Conservation (phyloP, 2,797 vertebrate genomes). For the Gymnoscopelus microlampas region DNA sequence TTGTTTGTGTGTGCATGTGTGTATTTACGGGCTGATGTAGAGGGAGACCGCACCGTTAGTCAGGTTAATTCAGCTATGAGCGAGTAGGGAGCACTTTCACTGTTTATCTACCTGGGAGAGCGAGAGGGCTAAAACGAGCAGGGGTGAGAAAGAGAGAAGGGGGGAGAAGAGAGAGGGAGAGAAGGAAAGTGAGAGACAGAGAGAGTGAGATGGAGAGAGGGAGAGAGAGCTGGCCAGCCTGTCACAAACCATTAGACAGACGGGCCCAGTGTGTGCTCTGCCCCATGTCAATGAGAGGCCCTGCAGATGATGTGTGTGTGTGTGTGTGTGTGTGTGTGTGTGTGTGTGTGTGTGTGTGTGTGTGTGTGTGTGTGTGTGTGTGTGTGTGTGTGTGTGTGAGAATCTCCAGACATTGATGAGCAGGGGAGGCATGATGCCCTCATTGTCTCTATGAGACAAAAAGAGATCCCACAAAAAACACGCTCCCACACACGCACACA, state of each 20-base stretch:
- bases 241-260: conserved; percentile 82
- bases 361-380: conserved; percentile 18
- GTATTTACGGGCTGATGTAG: conserved; percentile 45
- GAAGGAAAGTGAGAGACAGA: conserved; percentile 9
- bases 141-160: not conserved
- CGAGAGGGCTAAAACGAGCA: conserved; percentile 11
- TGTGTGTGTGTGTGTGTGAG: not conserved
- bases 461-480: conserved; percentile 41
- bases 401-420: conserved; percentile 56
- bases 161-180: not conserved
- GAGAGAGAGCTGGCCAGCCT: conserved; percentile 63
- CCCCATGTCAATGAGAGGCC: conserved; percentile 74
- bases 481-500: not conserved
- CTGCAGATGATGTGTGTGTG: conserved; percentile 30
- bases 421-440: conserved; percentile 66
- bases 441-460: conserved; percentile 69
- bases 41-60: conserved; percentile 64
- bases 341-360: conserved; percentile 2
- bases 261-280: conserved; percentile 63
- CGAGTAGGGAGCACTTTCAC: conserved; percentile 70
- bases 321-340: conserved; percentile 22
- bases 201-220: conserved; percentile 10
- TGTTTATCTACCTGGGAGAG: conserved; percentile 80
- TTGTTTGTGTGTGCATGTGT: conserved; percentile 3
- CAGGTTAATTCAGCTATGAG: conserved; percentile 76